Conservation (phyloP, 1,140 invertebrate genomes). For the Conus betulinus region DNA sequence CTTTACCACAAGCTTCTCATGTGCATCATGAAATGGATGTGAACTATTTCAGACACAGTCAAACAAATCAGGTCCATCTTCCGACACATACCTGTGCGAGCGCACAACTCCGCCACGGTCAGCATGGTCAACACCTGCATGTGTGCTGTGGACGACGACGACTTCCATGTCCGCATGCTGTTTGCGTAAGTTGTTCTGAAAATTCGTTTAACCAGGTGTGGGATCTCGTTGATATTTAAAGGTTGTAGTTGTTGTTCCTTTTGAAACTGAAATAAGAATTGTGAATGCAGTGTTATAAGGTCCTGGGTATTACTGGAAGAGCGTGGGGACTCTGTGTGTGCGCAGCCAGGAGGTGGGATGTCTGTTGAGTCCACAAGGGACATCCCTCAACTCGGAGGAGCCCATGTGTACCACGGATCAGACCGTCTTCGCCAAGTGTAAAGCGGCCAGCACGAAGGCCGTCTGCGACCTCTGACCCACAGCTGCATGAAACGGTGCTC, state of each 20-base stretch:
- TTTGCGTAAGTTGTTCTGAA: constrained; percentile 56
- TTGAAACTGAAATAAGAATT: too few relatives aligned
- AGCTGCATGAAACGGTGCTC: constrained; percentile 65
- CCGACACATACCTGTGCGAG: constrained; percentile 59
- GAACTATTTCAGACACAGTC: constrained; percentile 52
- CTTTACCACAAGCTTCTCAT: too few relatives aligned
- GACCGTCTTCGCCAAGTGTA: background rate
- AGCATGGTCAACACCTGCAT: constrained; percentile 56
- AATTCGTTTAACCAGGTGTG: too few relatives aligned
- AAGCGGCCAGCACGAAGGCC: constrained; percentile 14
- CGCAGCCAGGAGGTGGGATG: background rate
- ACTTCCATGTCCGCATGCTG: constrained; percentile 54
- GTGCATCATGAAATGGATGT: too few relatives aligned
- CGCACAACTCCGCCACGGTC: constrained; percentile 52
- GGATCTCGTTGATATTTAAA: too few relatives aligned
- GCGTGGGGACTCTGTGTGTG: background rate
- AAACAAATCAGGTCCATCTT: constrained; percentile 61
- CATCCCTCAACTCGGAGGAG: background rate
- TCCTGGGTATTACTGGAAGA: too few relatives aligned
- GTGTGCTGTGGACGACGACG: constrained; percentile 56
- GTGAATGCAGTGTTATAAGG: too few relatives aligned
- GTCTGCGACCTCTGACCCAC: background rate
- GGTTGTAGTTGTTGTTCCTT: too few relatives aligned
- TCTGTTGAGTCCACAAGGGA: background rate
- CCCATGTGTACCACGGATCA: background rate